A percentile compares a stretch with the other conserved stretches of the same genome.
phyloP scores from a whole-genome alignment of 2,888 invertebrate species.

The Litoditis marina region DNA sequence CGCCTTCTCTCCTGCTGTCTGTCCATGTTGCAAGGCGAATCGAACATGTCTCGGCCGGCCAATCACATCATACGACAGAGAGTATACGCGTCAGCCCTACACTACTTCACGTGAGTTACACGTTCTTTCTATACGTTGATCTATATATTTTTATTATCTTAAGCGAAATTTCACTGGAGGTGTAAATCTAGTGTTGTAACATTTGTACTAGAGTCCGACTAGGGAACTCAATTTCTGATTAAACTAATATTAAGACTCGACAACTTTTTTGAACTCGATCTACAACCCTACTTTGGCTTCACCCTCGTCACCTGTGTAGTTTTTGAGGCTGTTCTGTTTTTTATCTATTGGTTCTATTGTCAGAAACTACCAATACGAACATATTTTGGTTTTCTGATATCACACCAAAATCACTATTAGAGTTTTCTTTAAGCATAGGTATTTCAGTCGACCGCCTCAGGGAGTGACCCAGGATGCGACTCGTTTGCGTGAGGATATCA shows the following conservation, averaged over 20 bases:
- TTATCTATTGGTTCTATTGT: too few species aligned
- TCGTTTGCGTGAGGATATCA: slow-evolving; percentile 82
- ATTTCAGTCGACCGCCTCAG: slow-evolving; percentile 68
- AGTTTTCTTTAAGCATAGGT: background rate
- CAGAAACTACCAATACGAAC: too few species aligned
- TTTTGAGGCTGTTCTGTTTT: too few species aligned
- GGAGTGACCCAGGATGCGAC: slow-evolving; percentile 79
- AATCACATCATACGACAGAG: slow-evolving; percentile 90
- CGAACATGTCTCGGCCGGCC: slow-evolving; percentile 74
- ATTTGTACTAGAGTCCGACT: too few species aligned
- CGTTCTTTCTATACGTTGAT: background rate
- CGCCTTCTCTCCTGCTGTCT: slow-evolving; percentile 85
- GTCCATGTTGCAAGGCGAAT: slow-evolving; percentile 77
- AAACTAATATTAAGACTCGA: too few species aligned
- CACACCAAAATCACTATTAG: too few species aligned
- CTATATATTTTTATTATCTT: background rate
- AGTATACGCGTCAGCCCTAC: slow-evolving; percentile 88
- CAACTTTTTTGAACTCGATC: too few species aligned
- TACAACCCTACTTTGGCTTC: too few species aligned
- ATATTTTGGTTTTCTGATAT: too few species aligned
- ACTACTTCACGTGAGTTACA: slow-evolving; percentile 73
- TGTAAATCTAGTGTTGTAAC: background rate
- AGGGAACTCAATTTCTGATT: too few species aligned
- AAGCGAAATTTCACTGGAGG: background rate
- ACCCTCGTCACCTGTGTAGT: too few species aligned